Base-by-base conservation (phyloP, 2,888 invertebrate species). In the Phragmatobia fuliginosa region DNA sequence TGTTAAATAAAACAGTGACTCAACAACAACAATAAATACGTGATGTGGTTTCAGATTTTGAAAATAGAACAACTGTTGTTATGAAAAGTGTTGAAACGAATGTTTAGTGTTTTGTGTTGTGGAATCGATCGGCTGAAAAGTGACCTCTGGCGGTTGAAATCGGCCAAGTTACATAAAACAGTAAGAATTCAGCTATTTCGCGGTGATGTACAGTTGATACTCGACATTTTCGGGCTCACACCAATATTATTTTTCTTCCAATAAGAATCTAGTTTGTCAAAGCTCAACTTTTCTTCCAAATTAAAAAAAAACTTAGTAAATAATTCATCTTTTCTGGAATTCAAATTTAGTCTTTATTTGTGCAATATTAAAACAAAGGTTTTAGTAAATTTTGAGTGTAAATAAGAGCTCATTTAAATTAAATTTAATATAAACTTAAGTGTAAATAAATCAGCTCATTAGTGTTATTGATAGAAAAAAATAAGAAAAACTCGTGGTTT, bases 101-200 rank as follows among this genome's bases (percentile, higher is more conserved):
- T 84, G 80, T 83, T 82, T 81, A 81, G 82, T 81, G 83, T 78
- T 70, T 79, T 73, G 81, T 80, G 79, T 79, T 81, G 82, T 82
- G 81, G 81, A 83, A 90, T 92, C 90, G 89, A 91, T 90, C 85
- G 82, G 80, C 82, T 83, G 86, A 83, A 84, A 85, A 84, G 91
- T 90, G 91, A 91, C 91, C 88, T 90, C 90, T 88, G 83, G 89
- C 83, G 90, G 88, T 79, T 74, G 81, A 77, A 84, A 81, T 79
- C 74, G 80, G 67, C 71, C 71, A 80, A 77, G 82, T 82, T 84
- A 83, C 72, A 82, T 82, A 82, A 81, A 87, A 79, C 82, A 75
- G 75, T 76, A 82, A 81, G 79, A 78, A 76, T 78, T 76, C 64
- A 77, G 77, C 68, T 76, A 72, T 79, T 78, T 78, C 81, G 84